These are phyloP conservation scores for Tragelaphus strepsiceros DNA, from an alignment of 2,113 vertebrate genomes.

Conservation along the genomic window DNA sequence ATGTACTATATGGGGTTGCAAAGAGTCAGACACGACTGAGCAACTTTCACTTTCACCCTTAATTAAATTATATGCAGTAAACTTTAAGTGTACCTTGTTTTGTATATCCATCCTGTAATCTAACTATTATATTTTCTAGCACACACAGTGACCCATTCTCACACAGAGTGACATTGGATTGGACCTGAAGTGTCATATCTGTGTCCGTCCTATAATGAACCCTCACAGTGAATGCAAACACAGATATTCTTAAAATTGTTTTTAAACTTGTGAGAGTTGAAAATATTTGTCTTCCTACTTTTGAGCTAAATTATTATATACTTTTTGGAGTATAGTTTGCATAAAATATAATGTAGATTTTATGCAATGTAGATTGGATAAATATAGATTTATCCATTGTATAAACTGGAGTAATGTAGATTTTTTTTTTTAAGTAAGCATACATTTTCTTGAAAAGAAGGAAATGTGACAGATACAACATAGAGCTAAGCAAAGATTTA, in stretches of 20 bases:
- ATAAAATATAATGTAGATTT: neutral
- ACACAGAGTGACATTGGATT: neutral
- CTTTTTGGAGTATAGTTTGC: neutral
- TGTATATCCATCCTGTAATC: neutral
- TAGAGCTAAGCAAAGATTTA: neutral
- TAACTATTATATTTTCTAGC: neutral
- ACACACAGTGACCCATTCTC: neutral
- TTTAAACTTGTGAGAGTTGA: neutral
- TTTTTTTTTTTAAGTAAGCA: neutral
- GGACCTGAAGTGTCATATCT: neutral
- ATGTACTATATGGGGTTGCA: neutral
- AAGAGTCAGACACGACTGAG: neutral
- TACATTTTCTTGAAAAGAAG: slow-evolving; percentile 4
- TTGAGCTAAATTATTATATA: neutral
- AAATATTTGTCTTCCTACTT: neutral
- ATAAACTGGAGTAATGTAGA: neutral
- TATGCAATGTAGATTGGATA: neutral
- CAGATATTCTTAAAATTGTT: neutral
- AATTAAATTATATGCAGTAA: neutral
- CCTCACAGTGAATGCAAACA: neutral
- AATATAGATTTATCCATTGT: neutral
- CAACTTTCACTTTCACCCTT: neutral
- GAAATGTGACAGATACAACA: neutral
- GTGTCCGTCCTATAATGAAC: neutral
- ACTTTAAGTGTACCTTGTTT: neutral